Conservation (phyloP, 2,888 invertebrate species). For the Drosophila nr. perissopoda region DNA sequence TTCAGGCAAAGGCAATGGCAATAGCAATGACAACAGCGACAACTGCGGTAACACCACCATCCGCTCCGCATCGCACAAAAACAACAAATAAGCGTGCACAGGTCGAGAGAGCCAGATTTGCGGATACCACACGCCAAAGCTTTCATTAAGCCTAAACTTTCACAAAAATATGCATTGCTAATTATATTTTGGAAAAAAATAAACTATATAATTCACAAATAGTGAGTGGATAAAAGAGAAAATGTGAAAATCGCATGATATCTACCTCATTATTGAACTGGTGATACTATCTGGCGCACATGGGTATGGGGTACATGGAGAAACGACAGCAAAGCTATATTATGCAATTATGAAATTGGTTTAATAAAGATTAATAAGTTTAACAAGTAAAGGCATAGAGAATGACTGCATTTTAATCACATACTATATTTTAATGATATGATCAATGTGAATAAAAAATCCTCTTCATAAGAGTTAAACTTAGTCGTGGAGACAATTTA, state of each 20-base stretch:
- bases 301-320: neutral
- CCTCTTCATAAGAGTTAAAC: neutral
- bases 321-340: neutral
- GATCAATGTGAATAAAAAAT: conserved; percentile 43
- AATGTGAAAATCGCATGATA: neutral
- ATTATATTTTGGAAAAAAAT: neutral
- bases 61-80: neutral
- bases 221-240: neutral
- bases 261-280: neutral
- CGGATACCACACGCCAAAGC: neutral
- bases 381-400: conserved; percentile 8
- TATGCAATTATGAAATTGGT: conserved; percentile 9
- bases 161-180: neutral
- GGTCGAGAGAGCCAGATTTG: neutral
- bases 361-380: conserved; percentile 12
- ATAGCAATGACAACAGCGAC: neutral
- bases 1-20: conserved; percentile 6
- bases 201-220: neutral
- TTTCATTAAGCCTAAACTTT: neutral
- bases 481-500: too few species aligned
- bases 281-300: neutral
- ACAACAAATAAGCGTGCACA: neutral
- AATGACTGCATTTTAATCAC: conserved; percentile 22
- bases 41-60: neutral
- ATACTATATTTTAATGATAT: conserved; percentile 15